A percentile compares a stretch with the other conserved stretches of the same genome.
These are phyloP conservation scores for Melanargia galathea DNA, from an alignment of 2,888 invertebrate genomes.

Conservation along the genomic window DNA sequence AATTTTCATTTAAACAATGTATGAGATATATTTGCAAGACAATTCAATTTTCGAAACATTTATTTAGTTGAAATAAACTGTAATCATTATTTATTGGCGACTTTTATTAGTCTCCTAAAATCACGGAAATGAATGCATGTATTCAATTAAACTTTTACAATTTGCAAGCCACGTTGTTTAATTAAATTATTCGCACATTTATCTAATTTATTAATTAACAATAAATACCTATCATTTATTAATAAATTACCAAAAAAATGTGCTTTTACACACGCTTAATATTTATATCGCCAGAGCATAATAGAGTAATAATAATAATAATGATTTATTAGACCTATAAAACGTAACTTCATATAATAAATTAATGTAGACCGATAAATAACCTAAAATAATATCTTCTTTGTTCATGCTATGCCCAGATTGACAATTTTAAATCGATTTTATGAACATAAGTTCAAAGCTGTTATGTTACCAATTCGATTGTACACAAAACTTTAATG, in stretches of 20 bases:
- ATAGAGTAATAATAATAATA: too few species aligned
- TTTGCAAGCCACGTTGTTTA: slow-evolving; percentile 9
- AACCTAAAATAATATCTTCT: not conserved
- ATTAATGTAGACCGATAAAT: slow-evolving; percentile 16
- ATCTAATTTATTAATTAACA: not conserved
- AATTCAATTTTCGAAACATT: too few species aligned
- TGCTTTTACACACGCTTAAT: not conserved
- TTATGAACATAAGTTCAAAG: not conserved
- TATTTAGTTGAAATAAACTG: too few species aligned
- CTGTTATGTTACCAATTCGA: not conserved
- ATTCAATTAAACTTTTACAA: not conserved
- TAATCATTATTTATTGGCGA: too few species aligned
- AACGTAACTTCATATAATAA: not conserved
- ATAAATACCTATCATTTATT: not conserved
- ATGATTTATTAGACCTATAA: too few species aligned
- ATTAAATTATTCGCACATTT: not conserved
- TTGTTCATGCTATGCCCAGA: slow-evolving; percentile 63
- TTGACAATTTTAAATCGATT: slow-evolving; percentile 43
- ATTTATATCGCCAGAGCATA: not conserved
- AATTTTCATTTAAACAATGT: too few species aligned
- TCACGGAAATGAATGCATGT: not conserved
- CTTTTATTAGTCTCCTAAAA: not conserved
- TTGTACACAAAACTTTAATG: slow-evolving; percentile 7
- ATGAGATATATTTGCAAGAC: too few species aligned
- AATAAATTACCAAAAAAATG: slow-evolving; percentile 2